Evolutionary conservation across 1,140 invertebrate species (phyloP), one percentile per base, ranked within the genome.

Genomic region (Drosophila ercepeae): DNA sequence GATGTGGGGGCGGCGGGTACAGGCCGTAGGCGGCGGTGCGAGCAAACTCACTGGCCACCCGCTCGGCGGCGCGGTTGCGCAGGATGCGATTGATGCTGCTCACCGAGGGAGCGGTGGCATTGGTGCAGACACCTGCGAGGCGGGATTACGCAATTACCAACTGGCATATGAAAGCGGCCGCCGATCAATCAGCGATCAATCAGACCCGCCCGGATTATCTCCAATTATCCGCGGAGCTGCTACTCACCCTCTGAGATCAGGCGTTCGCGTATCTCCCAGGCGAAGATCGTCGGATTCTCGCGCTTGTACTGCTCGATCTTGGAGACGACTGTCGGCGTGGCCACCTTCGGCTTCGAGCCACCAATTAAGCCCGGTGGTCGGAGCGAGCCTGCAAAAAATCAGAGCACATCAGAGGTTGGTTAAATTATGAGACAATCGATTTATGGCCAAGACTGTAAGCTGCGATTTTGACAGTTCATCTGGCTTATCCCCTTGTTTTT

Each of bases 291-390:
- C n/a, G 97, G 97, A 92, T 98, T 98, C 92, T 98, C 97, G 65
- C 97, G 92, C 93, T 98, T 98, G 93, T 98, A 98, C 91, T 98
- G 97, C 92, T 98, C 97, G 89, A 98, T 98, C 93, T 98, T 98
- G 63, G 96, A 96, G 29, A 98, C 97, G 39, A 98, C 97, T 3
- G 97, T 96, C 8, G 97, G 97, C 19, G 98, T 99, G 61, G 98
- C 98, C 53, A 99, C 99, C 93, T 99, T 98, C 13, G 98, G 98
- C 92, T 99, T 99, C 92, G 97, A 99, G 49, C 99, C 99, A 54
- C 98, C 99, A 86, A 99, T 99, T 79, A 99, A 94, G 48, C 98
- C 97, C 29, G 98, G 98, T 78, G 98, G 96, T 82, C 97, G 94
- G 63, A 99, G 94, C 21, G 98, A 98, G 70, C 98, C 98, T 96